These are phyloP conservation scores for Marcusenius ussheri DNA, from an alignment of 2,113 vertebrate genomes.

Conservation along the genomic window DNA sequence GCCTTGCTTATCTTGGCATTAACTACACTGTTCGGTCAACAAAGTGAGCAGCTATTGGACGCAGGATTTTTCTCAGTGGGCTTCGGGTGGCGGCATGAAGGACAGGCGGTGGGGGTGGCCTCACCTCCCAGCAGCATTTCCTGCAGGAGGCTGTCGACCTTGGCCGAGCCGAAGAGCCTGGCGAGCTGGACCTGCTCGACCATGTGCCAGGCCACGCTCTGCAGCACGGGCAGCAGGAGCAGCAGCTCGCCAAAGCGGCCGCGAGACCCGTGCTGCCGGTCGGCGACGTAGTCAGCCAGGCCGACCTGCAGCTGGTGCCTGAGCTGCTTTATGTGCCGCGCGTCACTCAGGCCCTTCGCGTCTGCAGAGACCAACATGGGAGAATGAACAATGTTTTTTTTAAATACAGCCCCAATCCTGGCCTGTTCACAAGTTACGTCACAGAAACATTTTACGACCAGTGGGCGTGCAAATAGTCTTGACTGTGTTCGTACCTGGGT, in stretches of 20 bases:
- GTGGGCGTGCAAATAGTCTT: not conserved
- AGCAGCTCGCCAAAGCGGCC: conserved; percentile 91
- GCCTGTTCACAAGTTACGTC: not conserved
- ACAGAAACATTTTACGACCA: not conserved
- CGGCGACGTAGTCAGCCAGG: conserved; percentile 97
- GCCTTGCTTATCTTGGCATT: not conserved
- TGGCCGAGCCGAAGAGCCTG: conserved; percentile 95
- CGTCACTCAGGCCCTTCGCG: conserved; percentile 92
- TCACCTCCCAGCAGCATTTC: conserved; percentile 97
- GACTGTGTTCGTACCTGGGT: conserved; percentile 72
- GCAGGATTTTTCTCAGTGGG: not conserved
- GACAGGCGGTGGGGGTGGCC: not conserved
- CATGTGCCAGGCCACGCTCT: conserved; percentile 99
- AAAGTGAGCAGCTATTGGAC: not conserved
- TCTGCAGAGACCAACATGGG: conserved; percentile 57
- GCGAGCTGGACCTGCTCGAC: conserved; percentile 98
- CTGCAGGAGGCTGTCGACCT: conserved; percentile 95
- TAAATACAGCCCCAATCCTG: not conserved
- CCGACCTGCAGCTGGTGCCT: conserved; percentile 95
- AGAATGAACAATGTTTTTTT: not conserved
- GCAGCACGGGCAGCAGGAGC: conserved; percentile 86
- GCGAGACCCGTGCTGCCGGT: conserved; percentile 88
- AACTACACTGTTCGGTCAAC: not conserved
- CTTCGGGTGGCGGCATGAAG: not conserved
- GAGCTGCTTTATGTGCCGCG: conserved; percentile 90